phyloP scores from a whole-genome alignment of 2,113 vertebrate species.

The Cercopithecus mona region DNA sequence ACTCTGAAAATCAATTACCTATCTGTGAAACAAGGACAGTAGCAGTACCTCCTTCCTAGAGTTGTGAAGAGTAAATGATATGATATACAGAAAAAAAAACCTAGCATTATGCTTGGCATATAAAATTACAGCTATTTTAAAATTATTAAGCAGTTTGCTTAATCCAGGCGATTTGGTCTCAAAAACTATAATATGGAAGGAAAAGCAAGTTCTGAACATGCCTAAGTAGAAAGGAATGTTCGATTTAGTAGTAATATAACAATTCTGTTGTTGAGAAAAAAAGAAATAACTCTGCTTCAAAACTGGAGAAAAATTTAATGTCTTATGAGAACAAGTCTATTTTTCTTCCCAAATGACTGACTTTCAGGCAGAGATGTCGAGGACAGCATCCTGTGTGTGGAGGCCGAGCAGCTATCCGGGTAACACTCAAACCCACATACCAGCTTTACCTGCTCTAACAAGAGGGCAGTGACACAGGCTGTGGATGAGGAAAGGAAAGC shows the following conservation, averaged over 20 bases:
- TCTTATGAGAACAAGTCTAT: neutral
- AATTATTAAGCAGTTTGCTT: neutral
- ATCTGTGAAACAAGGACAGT: neutral
- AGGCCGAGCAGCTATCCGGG: neutral
- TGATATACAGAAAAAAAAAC: neutral
- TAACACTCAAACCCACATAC: accelerated
- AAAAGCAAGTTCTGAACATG: neutral
- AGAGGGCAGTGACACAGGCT: neutral
- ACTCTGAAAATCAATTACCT: neutral
- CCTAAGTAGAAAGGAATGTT: neutral
- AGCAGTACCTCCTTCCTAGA: neutral
- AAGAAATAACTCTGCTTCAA: neutral
- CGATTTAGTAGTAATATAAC: neutral
- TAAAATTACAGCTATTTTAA: neutral
- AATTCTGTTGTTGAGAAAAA: neutral
- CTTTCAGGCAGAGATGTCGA: neutral
- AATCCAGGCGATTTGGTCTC: neutral
- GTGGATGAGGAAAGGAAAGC: neutral
- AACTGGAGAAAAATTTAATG: neutral
- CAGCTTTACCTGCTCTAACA: neutral
- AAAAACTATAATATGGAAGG: neutral
- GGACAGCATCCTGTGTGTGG: accelerated
- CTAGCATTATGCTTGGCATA: neutral
- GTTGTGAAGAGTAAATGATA: neutral
- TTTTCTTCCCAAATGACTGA: neutral